Percentiles rank a stretch among this genome's conserved stretches.
Conservation (phyloP, 2,113 vertebrate species). For the Phaetusa simplex region DNA sequence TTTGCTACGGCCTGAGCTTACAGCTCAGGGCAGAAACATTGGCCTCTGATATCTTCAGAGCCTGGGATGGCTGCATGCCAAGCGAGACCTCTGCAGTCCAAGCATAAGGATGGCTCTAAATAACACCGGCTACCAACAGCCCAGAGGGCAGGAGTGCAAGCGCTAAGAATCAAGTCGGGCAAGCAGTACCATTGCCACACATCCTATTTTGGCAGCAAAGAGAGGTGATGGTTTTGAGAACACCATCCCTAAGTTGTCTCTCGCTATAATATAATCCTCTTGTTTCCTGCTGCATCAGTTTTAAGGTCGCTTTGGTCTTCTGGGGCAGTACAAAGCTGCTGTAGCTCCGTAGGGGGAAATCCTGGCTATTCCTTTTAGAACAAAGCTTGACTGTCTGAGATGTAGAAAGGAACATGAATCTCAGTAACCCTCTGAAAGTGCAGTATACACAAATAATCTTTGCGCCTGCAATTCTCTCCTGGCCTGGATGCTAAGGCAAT, state of each 20-base stretch:
- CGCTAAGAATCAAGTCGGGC: not conserved
- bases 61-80: conserved; percentile 30
- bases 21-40: conserved; percentile 20
- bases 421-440: conserved; percentile 34
- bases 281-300: conserved; percentile 25
- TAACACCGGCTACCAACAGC: conserved; percentile 22
- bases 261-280: conserved; percentile 31
- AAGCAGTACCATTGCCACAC: not conserved
- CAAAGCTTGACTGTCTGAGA: conserved; percentile 30
- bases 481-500: conserved; percentile 25
- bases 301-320: conserved; percentile 3
- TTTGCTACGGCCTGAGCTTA: not conserved
- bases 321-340: conserved; percentile 17
- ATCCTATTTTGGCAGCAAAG: not conserved
- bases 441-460: conserved; percentile 33
- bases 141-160: conserved; percentile 15
- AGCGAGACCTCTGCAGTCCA: conserved; percentile 7
- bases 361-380: not conserved
- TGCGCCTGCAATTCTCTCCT: conserved; percentile 13
- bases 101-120: conserved; percentile 1
- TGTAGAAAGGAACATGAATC: conserved; percentile 1
- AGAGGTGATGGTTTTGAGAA: conserved; percentile 13
- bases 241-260: not conserved
- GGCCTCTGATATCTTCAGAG: conserved; percentile 26
- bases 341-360: not conserved